Conservation (phyloP, 2,888 invertebrate species). For the Drosophila heteroneura region DNA sequence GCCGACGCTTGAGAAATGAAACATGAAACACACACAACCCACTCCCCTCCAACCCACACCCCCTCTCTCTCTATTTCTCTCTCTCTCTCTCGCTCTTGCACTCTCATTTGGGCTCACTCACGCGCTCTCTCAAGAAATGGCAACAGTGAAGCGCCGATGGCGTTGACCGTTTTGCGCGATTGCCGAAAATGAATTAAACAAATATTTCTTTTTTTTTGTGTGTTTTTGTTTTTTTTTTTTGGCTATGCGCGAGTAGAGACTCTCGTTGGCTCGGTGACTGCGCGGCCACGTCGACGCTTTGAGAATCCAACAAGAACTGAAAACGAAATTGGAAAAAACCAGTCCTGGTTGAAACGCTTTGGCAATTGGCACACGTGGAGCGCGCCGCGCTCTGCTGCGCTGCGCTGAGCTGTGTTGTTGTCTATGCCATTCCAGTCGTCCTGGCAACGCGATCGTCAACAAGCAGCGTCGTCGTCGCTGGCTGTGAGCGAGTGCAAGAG, state of each 20-base stretch:
- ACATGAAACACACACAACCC: constrained; percentile 68
- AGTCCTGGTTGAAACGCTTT: constrained; percentile 81
- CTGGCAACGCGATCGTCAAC: constrained; percentile 74
- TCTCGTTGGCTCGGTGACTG: constrained; percentile 57
- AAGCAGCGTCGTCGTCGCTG: constrained; percentile 16
- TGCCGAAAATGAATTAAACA: constrained; percentile 43
- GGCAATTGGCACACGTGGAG: constrained; percentile 51
- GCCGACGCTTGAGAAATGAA: constrained; percentile 61
- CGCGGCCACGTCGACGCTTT: constrained; percentile 83
- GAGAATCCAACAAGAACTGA: constrained; percentile 86
- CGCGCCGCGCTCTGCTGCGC: constrained; percentile 18
- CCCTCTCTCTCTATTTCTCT: constrained; percentile 4
- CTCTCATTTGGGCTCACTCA: constrained; percentile 19
- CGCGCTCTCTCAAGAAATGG: constrained; percentile 28
- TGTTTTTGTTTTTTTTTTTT: constrained; percentile 9
- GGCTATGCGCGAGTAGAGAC: constrained; percentile 39
- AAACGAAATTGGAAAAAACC: constrained; percentile 85
- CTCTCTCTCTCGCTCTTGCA: constrained; percentile 5
- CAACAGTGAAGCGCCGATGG: constrained; percentile 55
- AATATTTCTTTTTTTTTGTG: constrained; percentile 13
- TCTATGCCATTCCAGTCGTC: constrained; percentile 78
- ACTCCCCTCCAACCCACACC: constrained; percentile 12
- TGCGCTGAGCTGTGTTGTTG: constrained; percentile 32
- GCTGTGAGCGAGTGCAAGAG: constrained; percentile 29
- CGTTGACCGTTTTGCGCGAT: constrained; percentile 49